phyloP scores from a whole-genome alignment of 2,797 vertebrate species.

The Mallotus villosus region DNA sequence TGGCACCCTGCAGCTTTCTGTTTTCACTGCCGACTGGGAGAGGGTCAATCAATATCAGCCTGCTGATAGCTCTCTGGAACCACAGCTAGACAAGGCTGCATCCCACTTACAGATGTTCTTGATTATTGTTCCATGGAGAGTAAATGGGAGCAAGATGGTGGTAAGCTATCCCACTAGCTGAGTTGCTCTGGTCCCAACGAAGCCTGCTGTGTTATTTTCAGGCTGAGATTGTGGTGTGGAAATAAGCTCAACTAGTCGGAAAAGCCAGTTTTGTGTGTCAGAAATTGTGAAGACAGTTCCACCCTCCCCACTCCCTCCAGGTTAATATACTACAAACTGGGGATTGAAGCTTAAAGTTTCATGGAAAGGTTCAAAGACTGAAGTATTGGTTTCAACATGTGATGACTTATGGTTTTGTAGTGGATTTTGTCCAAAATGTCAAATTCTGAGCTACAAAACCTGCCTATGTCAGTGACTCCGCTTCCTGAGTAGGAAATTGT shows the following conservation, averaged over 20 bases:
- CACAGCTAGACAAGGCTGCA: slow-evolving; percentile 42
- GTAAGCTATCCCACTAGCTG: slow-evolving; percentile 43
- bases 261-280: slow-evolving; percentile 30
- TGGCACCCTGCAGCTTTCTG: slow-evolving; percentile 38
- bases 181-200: slow-evolving; percentile 37
- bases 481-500: slow-evolving; percentile 50
- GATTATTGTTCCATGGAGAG: slow-evolving; percentile 54
- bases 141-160: slow-evolving; percentile 48
- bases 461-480: slow-evolving; percentile 36
- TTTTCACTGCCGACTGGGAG: slow-evolving; percentile 32
- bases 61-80: slow-evolving; percentile 52
- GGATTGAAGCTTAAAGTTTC: slow-evolving; percentile 50
- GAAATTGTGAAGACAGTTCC: slow-evolving; percentile 26
- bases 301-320: background rate
- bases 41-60: slow-evolving; percentile 35
- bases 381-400: slow-evolving; percentile 48
- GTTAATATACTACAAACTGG: slow-evolving; percentile 41
- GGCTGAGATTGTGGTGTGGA: slow-evolving; percentile 32
- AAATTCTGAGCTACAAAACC: slow-evolving; percentile 27
- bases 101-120: slow-evolving; percentile 69
- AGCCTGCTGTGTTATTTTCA: slow-evolving; percentile 48
- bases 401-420: slow-evolving; percentile 59
- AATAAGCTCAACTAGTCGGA: slow-evolving; percentile 40
- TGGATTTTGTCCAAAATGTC: slow-evolving; percentile 40
- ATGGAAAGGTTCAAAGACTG: slow-evolving; percentile 55